phyloP scores from a whole-genome alignment of 1,140 invertebrate species.

The Lepidurus packardi region DNA sequence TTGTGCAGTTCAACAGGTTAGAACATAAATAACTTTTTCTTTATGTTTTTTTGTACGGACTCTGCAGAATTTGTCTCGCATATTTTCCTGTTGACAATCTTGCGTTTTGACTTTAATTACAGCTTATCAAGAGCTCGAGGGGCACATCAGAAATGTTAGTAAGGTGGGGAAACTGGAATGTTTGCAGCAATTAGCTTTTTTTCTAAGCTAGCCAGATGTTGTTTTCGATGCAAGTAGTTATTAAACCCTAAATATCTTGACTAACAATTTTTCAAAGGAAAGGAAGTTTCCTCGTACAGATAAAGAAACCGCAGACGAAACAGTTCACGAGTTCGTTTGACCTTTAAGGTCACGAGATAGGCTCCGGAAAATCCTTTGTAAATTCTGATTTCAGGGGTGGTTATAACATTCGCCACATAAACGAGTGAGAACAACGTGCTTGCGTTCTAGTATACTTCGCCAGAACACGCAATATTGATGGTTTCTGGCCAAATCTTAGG shows the following conservation, averaged over 20 bases:
- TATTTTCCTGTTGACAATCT: neutral
- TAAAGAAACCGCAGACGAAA: neutral
- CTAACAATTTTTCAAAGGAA: neutral
- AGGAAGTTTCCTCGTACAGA: neutral
- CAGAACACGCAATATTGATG: neutral
- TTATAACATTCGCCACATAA: neutral
- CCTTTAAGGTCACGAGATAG: neutral
- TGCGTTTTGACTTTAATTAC: neutral
- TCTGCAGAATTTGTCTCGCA: neutral
- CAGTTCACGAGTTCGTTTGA: conserved; percentile 8
- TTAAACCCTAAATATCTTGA: neutral
- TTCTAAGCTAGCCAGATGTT: neutral
- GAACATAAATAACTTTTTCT: neutral
- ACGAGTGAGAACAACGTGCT: neutral
- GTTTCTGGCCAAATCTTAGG: neutral
- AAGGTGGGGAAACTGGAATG: neutral
- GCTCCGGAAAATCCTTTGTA: neutral
- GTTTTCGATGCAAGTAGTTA: neutral
- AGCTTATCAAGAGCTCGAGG: neutral
- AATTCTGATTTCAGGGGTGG: neutral
- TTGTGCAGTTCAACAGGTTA: neutral
- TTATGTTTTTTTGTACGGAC: neutral
- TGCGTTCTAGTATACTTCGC: neutral
- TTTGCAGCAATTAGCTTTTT: neutral
- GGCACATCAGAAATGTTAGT: neutral